Base-by-base conservation (phyloP, 2,113 vertebrate species). In the Lycaon pictus region DNA sequence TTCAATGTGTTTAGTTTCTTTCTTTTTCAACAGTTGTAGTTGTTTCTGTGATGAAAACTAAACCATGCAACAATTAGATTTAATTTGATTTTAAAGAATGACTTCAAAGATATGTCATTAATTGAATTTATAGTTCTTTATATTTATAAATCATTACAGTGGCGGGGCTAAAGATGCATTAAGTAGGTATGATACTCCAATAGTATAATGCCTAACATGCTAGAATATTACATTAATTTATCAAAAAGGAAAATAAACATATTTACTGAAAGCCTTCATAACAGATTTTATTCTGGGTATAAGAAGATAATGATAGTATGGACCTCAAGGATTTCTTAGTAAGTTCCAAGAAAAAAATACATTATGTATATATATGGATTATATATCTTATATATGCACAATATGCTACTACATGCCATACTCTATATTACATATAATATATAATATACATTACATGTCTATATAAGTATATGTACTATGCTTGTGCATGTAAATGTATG, bases 81-180 rank as follows among this genome's bases (percentile, higher is more conserved):
- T 69, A 51, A 87, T 74, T 79, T 69, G 11, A 74, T 69, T 85
- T 95, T 67, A 37, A 86, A 82, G 11, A 92, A 82, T 86, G 13
- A 81, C 11, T n/a, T 93, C 35, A 65, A 88, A 89, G 56, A 63
- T 4, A 48, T 32, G 11, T 62, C 17, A 51, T 63, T 20, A 2
- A 51, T 23, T 48, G 55, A 79, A 6, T 82, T 71, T 20, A 53
- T 11, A 17, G 22, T 29, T 83, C 35, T 63, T 80, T 79, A 17
- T 53, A 76, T 67, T 69, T 71, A 63, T 23, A 37, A 9, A 35
- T 79, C 16, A 55, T 23, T 62, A 25, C 43, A 65, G 11, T 55
- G 20, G 16, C 8, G 79, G 0, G 11, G 4, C 17, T 76, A 6
- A 82, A 7, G 25, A 71, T 67, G 17, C 12, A 69, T 63, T 22